Base-by-base conservation (phyloP, 1,140 invertebrate species). In the Aphidius ervi region DNA sequence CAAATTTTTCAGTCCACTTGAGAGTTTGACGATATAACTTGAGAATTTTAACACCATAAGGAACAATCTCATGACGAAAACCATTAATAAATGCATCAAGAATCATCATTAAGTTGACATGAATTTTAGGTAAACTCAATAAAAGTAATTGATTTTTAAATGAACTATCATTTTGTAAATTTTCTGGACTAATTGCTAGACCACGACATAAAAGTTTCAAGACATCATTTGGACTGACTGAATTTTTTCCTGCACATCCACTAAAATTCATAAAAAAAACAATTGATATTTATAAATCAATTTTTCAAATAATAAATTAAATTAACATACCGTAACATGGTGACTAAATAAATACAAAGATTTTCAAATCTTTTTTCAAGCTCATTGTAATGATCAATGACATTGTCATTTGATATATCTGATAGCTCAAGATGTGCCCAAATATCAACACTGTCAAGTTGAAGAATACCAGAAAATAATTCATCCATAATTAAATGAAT, bases 401-500 rank as follows among this genome's bases (percentile, higher is more conserved):
- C 42, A 63, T 76, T 65, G 6, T 71, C 64, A 23, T 74, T 58
- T 0, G 67, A 56, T 52, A 78, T 68, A 10, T 20, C 5, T 37
- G 72, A 65, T 23, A 78, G 64, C 43, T 74, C 67, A 7, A 77
- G 60, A n/a, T 64, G 56, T 52, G 63, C 66, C 61, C 52, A 54
- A 23, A 56, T 61, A 6, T 69, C 63, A 39, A 58, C 48, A 39
- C 23, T 63, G 31, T 71, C 63, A 43, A 70, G 46, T 46, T 74
- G 69, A 7, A 67, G 42, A 46, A 71, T 58, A 49, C 63, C 56
- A 47, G 63, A 55, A 60, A 76, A 75, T 23, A 77, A 47, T 47
- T 70, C 65, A 53, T 74, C 64, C 62, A 78, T 69, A 65, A 76
- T 76, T 52, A 6, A 5, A 42, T 77, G 68, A 1, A 78, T 63